Evolutionary conservation across 1,140 invertebrate genomes (phyloP).

Genomic region (Ceratosolen solmsi): DNA sequence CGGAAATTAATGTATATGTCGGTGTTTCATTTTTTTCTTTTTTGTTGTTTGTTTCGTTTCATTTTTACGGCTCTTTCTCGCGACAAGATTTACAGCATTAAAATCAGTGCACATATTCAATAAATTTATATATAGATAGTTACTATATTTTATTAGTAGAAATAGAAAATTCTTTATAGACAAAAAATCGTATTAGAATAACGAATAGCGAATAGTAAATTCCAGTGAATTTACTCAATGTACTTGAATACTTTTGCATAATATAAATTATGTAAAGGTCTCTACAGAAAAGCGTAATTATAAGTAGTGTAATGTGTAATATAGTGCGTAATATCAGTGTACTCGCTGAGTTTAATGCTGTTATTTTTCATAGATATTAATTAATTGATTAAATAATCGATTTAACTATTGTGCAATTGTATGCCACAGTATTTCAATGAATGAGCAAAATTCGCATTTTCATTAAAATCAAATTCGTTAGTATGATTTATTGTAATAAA

Average conservation of each 20-base stretch:
- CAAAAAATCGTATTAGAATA: background rate
- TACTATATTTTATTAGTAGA: background rate
- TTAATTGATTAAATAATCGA: background rate
- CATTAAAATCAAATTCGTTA: background rate
- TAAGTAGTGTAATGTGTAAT: background rate
- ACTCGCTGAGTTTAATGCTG: background rate
- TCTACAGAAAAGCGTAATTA: background rate
- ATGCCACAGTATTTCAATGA: background rate
- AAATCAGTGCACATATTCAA: background rate
- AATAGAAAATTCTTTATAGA: background rate
- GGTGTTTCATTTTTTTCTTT: background rate
- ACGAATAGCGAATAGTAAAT: too few species aligned
- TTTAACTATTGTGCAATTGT: background rate
- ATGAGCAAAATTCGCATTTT: background rate
- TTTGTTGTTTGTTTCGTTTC: too few species aligned
- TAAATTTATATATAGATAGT: background rate
- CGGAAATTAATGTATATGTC: conserved; percentile 28
- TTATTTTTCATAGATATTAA: background rate
- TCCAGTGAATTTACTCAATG: too few species aligned
- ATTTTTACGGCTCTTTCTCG: background rate
- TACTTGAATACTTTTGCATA: background rate
- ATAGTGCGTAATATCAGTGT: background rate
- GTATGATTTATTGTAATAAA: background rate
- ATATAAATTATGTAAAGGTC: background rate
- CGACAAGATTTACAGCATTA: background rate